phyloP scores from a whole-genome alignment of 1,140 invertebrate genomes.

The Armadillidium nasatum region DNA sequence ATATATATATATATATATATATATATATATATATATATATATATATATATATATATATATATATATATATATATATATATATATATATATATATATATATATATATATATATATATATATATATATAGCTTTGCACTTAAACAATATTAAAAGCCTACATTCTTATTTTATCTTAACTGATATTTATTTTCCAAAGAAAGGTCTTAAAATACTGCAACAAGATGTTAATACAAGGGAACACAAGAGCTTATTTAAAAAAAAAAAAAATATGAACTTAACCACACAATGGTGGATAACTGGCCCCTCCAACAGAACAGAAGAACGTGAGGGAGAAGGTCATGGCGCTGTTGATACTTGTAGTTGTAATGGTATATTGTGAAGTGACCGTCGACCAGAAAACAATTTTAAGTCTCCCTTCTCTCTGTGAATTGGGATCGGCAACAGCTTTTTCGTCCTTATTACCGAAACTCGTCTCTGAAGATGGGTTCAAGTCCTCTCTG shows the following conservation, averaged over 20 bases:
- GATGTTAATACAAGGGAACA: too few species aligned
- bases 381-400: conserved; percentile 24
- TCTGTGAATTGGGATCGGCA: neutral
- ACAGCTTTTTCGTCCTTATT: neutral
- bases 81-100: too few species aligned
- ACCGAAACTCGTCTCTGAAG: neutral
- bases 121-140: too few species aligned
- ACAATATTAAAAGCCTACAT: too few species aligned
- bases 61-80: too few species aligned
- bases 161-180: too few species aligned
- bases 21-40: too few species aligned
- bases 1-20: too few species aligned
- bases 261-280: conserved; percentile 10
- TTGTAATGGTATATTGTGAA: conserved; percentile 10
- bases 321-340: conserved; percentile 24
- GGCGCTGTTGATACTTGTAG: conserved; percentile 17
- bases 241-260: neutral
- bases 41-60: too few species aligned
- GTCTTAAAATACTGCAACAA: too few species aligned
- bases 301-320: conserved; percentile 17
- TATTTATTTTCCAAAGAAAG: too few species aligned
- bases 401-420: neutral
- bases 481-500: neutral
- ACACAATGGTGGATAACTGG: conserved; percentile 17
- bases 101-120: too few species aligned